Conservation (phyloP, 92 coral and sea anemone species). For the Zoanthus sansibaricus region DNA sequence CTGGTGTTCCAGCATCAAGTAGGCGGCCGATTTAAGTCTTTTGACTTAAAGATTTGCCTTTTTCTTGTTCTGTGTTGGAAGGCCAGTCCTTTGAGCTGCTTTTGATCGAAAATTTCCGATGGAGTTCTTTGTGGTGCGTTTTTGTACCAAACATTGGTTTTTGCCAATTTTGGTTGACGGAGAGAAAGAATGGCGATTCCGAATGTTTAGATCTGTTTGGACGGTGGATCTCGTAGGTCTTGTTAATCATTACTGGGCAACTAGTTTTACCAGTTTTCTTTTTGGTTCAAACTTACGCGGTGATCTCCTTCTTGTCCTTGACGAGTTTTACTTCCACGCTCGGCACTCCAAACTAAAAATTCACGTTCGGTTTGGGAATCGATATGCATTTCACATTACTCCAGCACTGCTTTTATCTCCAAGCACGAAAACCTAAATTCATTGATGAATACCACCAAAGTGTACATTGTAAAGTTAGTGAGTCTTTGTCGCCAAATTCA, state of each 20-base stretch:
- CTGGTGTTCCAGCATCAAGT: neutral
- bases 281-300: neutral
- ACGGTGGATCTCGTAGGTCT: neutral
- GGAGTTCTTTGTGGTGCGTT: neutral
- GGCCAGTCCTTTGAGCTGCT: neutral
- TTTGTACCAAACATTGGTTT: neutral
- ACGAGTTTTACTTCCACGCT: neutral
- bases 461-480: neutral
- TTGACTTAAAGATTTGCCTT: neutral
- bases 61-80: neutral
- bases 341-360: neutral
- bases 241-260: neutral
- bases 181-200: neutral
- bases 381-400: neutral
- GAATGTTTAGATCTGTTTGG: neutral
- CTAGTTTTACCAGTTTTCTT: neutral
- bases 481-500: no score
- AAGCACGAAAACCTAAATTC: neutral
- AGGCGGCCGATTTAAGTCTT: neutral
- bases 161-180: neutral
- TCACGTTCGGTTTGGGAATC: neutral
- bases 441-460: neutral
- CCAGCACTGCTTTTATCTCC: neutral
- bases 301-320: neutral
- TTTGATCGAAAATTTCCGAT: neutral